Percentiles rank a stretch among this genome's conserved stretches.
Evolutionary conservation across 64 coral and sea anemone genomes (phyloP).

Genomic region (Platygyra sinensis): DNA sequence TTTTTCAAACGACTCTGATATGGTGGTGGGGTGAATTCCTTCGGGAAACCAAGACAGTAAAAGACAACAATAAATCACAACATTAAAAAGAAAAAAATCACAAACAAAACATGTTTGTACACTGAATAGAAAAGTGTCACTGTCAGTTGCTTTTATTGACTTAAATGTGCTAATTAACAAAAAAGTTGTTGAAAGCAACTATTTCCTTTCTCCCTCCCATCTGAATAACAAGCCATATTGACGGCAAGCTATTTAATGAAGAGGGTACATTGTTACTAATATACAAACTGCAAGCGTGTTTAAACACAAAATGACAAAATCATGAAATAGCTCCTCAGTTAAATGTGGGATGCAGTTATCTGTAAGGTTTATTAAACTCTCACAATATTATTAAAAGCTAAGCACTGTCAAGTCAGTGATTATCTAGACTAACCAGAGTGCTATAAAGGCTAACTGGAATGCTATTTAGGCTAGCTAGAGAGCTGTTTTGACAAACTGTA

Average conservation of each 20-base stretch:
- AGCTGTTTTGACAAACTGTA: no score
- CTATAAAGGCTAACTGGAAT: no score
- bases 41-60: neutral
- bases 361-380: no score
- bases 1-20: conserved; percentile 94
- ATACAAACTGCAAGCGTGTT: neutral
- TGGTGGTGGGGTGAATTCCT: conserved; percentile 97
- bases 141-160: neutral
- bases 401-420: no score
- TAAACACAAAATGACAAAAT: neutral
- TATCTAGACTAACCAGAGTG: no score
- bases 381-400: no score
- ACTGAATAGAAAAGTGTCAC: no score
- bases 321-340: no score
- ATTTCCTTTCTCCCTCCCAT: conserved; percentile 30
- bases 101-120: no score
- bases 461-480: no score
- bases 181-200: conserved; percentile 35
- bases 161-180: neutral
- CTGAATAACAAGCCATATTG: conserved; percentile 44
- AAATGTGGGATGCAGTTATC: no score
- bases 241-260: neutral
- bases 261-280: neutral
- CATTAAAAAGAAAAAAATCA: neutral
- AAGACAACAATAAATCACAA: neutral